Evolutionary conservation across 2,888 invertebrate genomes (phyloP).

Genomic region (Epistrophe grossulariae): DNA sequence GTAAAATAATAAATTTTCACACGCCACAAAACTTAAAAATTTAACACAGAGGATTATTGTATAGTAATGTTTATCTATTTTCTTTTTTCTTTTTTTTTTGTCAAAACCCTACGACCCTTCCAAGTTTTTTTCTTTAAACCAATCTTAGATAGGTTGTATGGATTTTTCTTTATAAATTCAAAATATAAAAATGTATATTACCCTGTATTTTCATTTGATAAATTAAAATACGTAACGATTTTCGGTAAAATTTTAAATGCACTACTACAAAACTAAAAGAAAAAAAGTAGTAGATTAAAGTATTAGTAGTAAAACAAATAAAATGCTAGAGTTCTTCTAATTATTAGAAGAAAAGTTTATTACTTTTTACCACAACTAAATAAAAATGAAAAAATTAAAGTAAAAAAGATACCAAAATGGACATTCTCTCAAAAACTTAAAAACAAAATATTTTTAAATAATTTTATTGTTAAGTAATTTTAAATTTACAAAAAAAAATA

Average conservation of each 20-base stretch:
- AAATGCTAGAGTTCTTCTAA: slow-evolving; percentile 48
- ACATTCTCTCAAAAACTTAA: slow-evolving; percentile 69
- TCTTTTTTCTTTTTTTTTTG: slow-evolving; percentile 12
- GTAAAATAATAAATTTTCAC: slow-evolving; percentile 78
- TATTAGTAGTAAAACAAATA: slow-evolving; percentile 45
- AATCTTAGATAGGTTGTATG: slow-evolving; percentile 69
- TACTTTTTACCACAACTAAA: slow-evolving; percentile 33
- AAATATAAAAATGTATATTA: slow-evolving; percentile 30
- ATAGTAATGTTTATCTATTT: slow-evolving; percentile 12
- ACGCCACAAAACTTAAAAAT: slow-evolving; percentile 82
- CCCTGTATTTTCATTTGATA: slow-evolving; percentile 33
- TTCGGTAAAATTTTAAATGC: slow-evolving; percentile 53
- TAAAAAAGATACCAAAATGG: slow-evolving; percentile 57
- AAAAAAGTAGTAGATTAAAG: slow-evolving; percentile 45
- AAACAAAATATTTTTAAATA: slow-evolving; percentile 26
- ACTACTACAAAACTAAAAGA: slow-evolving; percentile 55
- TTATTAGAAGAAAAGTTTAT: slow-evolving; percentile 39
- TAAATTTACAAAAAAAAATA: slow-evolving; percentile 54
- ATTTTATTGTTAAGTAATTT: slow-evolving; percentile 39
- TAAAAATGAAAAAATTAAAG: slow-evolving; percentile 13
- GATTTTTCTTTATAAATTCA: slow-evolving; percentile 47
- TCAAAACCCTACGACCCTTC: slow-evolving; percentile 58
- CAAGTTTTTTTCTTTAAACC: slow-evolving; percentile 51
- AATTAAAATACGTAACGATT: slow-evolving; percentile 39
- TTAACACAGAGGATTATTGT: slow-evolving; percentile 81